Base-by-base conservation (phyloP, 2,888 invertebrate species). In the Orchesella flavescens region DNA sequence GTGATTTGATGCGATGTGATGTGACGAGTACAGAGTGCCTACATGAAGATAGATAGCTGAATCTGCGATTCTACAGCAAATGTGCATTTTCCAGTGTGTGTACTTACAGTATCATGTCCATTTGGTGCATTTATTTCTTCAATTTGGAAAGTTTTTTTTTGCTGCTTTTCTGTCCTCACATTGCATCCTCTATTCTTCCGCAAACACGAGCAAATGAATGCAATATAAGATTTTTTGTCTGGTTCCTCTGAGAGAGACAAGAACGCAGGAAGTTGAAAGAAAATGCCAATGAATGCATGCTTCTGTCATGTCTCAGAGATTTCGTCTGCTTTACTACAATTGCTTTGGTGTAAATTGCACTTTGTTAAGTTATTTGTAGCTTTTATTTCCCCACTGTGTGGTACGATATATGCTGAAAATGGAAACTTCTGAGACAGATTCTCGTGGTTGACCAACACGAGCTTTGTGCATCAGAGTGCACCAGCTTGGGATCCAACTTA, bases 351-450 rank as follows among this genome's bases (percentile, higher is more conserved):
- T 66, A 80, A 80, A 80, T 80, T 80, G 80, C 80, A 79, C 19
- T 79, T 80, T 73, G 80, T 80, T 34, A 73, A 80, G 80, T 80
- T 73, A 80, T 80, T 80, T 80, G 80, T 73, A 73, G 65, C 73
- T 80, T 73, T 71, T 55, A 71, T 34, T 71, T 71, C 49, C 69
- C 0, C 53, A 7, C 57, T 79, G 65, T 66, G 71, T 79, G 79
- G 12, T 74, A 19, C 66, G 24, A 49, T 49, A 49, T 1, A 49
- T 49, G 3, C 49, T 15, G 21, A 59, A 59, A 21, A 5, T 19
- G 59, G 17, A 21, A 17, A 21, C 17, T 59, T 17, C 19, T 59
- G 59, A 21, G 57, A 46, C 46, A 61, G 24, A 73, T 21, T 34
- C 34, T 66, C 43, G 17, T 24, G 68, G 13, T 68, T 77, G 68